Evolutionary conservation across 1,140 invertebrate species (phyloP), one percentile per base, ranked within the genome.

Genomic region (Brachionus manjavacas): DNA sequence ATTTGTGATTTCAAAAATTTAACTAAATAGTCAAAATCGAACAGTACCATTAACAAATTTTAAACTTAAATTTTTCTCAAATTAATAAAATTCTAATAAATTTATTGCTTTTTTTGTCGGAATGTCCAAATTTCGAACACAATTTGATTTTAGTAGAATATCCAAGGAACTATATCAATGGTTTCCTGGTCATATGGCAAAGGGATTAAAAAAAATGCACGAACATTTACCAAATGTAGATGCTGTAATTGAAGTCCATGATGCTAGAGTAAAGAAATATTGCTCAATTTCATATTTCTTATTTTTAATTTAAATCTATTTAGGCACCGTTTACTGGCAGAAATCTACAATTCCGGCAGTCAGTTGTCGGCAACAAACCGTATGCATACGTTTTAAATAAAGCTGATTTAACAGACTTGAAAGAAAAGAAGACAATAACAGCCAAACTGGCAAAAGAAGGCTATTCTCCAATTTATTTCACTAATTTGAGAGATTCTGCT

Each of bases 111-210:
- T 35, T 3, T 0, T 35, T 35, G 0, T 35, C 4, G 31, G 2
- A 35, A 81, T 81, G 79, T 52, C 79, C n/a, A 46, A 43, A 23
- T 81, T 66, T 25, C 14, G 79, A 20, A 64, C 16, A 28, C 35
- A 64, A 14, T 81, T 81, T 46, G 79, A 81, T 46, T 81, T 81
- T 64, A 23, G 16, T 7, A 60, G 35, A 68, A 64, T 81, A 43
- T 81, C 79, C 16, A 81, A 81, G 66, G 79, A 81, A 46, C 8
- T 81, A 16, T 81, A 81, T 49, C 41, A 74, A 41, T 84, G 83
- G 83, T 84, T 84, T 84, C 83, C 83, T 14, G 83, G 83, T 23
- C 83, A 84, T 39, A 84, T 84, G 83, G 39, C 66, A 23, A 84
- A 84, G 74, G 83, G 83, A 43, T 23, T 84, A 23, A 84, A 66